Conservation (phyloP, 2,797 vertebrate species). For the Peromyscus eremicus region DNA sequence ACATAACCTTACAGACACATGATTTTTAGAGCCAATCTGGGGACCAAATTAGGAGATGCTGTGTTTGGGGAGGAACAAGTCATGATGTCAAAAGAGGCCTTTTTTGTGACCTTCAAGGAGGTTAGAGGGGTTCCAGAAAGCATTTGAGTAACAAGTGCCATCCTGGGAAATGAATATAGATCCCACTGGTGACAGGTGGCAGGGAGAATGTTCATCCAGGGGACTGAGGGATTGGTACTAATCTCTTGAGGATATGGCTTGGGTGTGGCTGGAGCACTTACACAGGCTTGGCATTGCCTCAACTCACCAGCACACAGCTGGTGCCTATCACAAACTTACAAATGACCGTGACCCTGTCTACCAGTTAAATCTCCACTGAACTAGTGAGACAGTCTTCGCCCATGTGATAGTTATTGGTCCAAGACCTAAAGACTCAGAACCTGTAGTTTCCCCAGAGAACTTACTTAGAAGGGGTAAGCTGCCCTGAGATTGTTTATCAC, state of each 20-base stretch:
- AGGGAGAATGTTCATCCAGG: not conserved
- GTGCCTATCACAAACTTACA: not conserved
- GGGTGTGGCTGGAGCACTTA: not conserved
- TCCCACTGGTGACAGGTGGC: not conserved
- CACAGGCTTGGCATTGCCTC: not conserved
- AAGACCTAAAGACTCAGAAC: conserved; percentile 19
- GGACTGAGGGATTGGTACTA: not conserved
- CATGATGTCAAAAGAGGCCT: not conserved
- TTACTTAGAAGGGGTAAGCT: not conserved
- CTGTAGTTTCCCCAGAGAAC: not conserved
- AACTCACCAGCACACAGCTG: not conserved
- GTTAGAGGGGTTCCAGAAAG: not conserved
- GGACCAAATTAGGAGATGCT: conserved; percentile 35
- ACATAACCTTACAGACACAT: not conserved
- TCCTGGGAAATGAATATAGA: not conserved
- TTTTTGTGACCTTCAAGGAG: not conserved
- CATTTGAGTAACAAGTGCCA: not conserved
- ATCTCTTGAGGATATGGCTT: not conserved
- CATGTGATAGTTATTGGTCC: not conserved
- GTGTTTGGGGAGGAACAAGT: not conserved
- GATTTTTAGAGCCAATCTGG: conserved; percentile 29
- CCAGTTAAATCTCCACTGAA: not conserved
- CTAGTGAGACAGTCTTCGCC: not conserved
- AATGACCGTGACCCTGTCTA: not conserved
- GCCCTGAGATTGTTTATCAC: not conserved